A percentile compares a stretch with the other conserved stretches of the same genome.
These are phyloP conservation scores for Lasioglossum albipes DNA, from an alignment of 1,140 invertebrate genomes.

Conservation along the genomic window DNA sequence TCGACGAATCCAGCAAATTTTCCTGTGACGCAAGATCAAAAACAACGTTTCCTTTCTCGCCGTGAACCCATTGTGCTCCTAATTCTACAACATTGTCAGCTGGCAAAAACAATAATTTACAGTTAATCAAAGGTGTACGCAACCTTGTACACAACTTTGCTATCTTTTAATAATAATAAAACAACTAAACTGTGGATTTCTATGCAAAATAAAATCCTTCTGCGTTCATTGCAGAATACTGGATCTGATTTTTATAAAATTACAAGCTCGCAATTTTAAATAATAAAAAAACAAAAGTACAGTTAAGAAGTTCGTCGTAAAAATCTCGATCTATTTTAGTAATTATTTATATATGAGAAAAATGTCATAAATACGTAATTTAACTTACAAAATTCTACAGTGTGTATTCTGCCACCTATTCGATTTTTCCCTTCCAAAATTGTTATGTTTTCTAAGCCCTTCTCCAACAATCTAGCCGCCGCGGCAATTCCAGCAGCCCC, in stretches of 20 bases:
- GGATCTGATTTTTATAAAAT: too few relatives aligned
- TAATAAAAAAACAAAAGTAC: too few relatives aligned
- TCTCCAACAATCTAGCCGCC: constrained; percentile 78
- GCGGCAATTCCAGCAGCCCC: constrained; percentile 83
- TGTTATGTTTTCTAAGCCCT: constrained; percentile 79
- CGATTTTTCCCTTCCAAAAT: constrained; percentile 83
- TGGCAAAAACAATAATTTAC: constrained; percentile 20
- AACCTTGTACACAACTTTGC: too few relatives aligned
- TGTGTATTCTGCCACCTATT: constrained; percentile 82
- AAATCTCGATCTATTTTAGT: too few relatives aligned
- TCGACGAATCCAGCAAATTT: constrained; percentile 77
- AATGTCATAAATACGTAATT: constrained; percentile 17
- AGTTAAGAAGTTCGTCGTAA: too few relatives aligned
- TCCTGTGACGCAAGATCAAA: constrained; percentile 83
- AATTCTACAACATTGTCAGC: constrained; percentile 85
- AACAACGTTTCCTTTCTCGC: constrained; percentile 86
- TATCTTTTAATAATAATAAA: too few relatives aligned
- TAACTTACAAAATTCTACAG: constrained; percentile 77
- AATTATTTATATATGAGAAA: too few relatives aligned
- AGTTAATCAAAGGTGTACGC: neutral
- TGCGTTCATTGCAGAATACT: too few relatives aligned
- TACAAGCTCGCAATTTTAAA: too few relatives aligned
- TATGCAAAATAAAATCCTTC: too few relatives aligned
- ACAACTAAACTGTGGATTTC: too few relatives aligned
- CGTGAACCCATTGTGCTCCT: constrained; percentile 93